Evolutionary conservation across 2,888 invertebrate genomes (phyloP).

Genomic region (Pristionchus maxplancki): DNA sequence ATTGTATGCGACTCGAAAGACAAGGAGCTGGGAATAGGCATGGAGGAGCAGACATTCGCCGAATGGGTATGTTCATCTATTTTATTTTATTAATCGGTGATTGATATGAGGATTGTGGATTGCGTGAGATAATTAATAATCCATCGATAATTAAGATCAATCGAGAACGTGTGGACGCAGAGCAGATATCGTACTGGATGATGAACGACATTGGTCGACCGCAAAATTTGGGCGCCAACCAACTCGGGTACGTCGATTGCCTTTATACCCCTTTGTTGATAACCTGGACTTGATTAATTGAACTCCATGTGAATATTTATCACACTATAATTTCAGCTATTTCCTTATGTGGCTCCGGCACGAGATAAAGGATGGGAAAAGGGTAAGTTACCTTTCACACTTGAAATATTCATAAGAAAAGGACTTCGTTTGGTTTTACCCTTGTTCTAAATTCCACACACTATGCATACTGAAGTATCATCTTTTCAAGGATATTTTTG

Average conservation of each 20-base stretch:
- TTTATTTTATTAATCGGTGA: background rate
- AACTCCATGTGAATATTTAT: no score
- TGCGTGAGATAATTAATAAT: no score
- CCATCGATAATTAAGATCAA: background rate
- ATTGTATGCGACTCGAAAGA: conserved; percentile 75
- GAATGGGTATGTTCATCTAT: conserved; percentile 39
- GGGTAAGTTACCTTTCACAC: conserved; percentile 31
- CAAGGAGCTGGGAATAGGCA: conserved; percentile 73
- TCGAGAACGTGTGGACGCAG: conserved; percentile 50
- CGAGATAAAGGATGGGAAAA: conserved; percentile 62
- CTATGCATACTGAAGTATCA: background rate
- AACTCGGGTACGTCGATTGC: conserved; percentile 72
- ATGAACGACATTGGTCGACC: conserved; percentile 66
- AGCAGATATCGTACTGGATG: conserved; percentile 70
- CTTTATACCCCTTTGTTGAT: no score
- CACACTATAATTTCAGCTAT: conserved; percentile 59
- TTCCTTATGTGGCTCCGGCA: conserved; percentile 74
- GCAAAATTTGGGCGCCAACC: conserved; percentile 70
- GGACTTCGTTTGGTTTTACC: background rate
- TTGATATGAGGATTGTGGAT: background rate
- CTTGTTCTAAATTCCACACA: no score
- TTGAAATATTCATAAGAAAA: background rate
- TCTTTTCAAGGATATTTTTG: background rate
- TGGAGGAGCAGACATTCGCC: conserved; percentile 52
- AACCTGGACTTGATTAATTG: conserved; percentile 12